phyloP scores from a whole-genome alignment of 2,113 vertebrate genomes.

The Argyrosomus japonicus region DNA sequence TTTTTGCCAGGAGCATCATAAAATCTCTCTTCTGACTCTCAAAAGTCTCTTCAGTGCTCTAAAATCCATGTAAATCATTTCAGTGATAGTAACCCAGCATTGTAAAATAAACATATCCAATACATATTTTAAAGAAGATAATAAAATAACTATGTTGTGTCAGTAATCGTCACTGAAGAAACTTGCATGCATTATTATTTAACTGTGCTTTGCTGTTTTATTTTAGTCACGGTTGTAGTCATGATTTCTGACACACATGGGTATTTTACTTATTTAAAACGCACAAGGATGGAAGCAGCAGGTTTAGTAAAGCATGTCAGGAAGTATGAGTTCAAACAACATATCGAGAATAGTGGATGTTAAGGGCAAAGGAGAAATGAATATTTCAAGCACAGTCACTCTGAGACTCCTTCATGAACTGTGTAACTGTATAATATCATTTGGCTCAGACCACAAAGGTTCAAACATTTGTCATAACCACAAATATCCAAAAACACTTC shows the following conservation, averaged over 20 bases:
- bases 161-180: neutral
- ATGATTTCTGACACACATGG: neutral
- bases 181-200: slow-evolving; percentile 3
- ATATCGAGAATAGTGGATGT: slow-evolving; percentile 5
- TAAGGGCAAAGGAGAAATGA: slow-evolving; percentile 14
- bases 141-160: neutral
- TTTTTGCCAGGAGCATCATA: neutral
- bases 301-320: slow-evolving; percentile 13
- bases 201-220: neutral
- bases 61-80: slow-evolving; percentile 3
- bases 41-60: neutral
- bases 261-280: slow-evolving; percentile 26
- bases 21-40: neutral
- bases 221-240: neutral
- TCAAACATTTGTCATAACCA: neutral
- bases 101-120: slow-evolving; percentile 21
- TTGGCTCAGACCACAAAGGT: slow-evolving; percentile 14
- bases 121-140: slow-evolving; percentile 21
- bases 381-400: slow-evolving; percentile 11
- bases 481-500: neutral
- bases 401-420: slow-evolving; percentile 6
- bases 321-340: slow-evolving; percentile 22
- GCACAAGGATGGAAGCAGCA: neutral
- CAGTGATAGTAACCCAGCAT: neutral
- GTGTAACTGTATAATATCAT: slow-evolving; percentile 2